phyloP scores from a whole-genome alignment of 2,797 vertebrate species.

The Lepus oiostolus region DNA sequence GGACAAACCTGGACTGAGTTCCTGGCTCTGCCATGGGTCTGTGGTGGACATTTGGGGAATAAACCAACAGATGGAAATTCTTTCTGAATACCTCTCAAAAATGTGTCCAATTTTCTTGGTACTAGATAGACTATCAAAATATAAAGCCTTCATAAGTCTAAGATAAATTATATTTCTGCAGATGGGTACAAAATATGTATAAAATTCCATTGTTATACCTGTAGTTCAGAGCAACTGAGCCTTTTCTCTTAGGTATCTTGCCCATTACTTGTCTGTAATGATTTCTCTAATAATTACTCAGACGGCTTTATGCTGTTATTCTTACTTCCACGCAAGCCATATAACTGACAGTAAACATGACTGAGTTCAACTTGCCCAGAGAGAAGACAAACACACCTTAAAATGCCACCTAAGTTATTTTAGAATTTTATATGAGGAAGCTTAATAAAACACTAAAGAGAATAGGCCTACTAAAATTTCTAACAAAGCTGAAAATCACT shows the following conservation, averaged over 20 bases:
- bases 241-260: not conserved
- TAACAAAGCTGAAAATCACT: not conserved
- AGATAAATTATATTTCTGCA: not conserved
- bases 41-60: too few relatives aligned
- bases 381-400: not conserved
- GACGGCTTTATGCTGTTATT: not conserved
- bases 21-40: too few relatives aligned
- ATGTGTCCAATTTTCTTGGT: not conserved
- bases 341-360: slow-evolving; percentile 45
- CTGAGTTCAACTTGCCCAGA: not conserved
- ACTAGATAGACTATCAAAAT: not conserved
- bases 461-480: not conserved
- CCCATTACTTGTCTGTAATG: not conserved
- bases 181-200: not conserved
- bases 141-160: not conserved
- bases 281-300: not conserved
- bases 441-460: not conserved
- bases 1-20: too few relatives aligned
- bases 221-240: not conserved
- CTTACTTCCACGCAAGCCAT: slow-evolving; percentile 32
- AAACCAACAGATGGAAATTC: too few relatives aligned
- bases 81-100: too few relatives aligned
- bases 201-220: not conserved
- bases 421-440: not conserved
- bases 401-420: slow-evolving; percentile 32